Base-by-base conservation (phyloP, 37 sponge, comb jelly and placozoan genomes). In the Aphrocallistes beatrix region DNA sequence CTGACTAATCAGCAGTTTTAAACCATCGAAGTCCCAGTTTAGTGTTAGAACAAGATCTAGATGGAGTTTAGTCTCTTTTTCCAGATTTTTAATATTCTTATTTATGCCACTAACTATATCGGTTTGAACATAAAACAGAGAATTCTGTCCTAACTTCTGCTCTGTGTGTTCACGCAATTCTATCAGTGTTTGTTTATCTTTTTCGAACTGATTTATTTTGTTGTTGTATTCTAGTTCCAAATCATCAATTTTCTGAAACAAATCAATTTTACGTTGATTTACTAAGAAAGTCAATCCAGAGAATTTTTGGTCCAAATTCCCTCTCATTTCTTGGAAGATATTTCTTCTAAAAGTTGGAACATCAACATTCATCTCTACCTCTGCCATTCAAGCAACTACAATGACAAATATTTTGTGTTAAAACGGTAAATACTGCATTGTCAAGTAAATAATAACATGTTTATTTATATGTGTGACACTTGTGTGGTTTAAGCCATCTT, bases 301-400 rank as follows among this genome's bases (percentile, higher is more conserved):
- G 21, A 60, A 60, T 13, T 60, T 60, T 60, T 60, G 75, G 21
- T 60, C 21, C 75, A 60, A 60, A 25, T 60, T 28, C 8, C 28
- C n/a, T 60, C 75, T 60, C 75, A 60, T 60, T 60, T 60, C 75
- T 60, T 21, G 25, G 75, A 60, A 60, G n/a, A 60, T 60, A 60
- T 60, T n/a, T n/a, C n/a, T n/a, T n/a, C n/a, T n/a, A n/a, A n/a
- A n/a, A n/a, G n/a, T n/a, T n/a, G n/a, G n/a, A n/a, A n/a, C n/a
- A n/a, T n/a, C n/a, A n/a, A n/a, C n/a, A n/a, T n/a, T n/a, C n/a
- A n/a, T n/a, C n/a, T n/a, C n/a, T n/a, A n/a, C n/a, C n/a, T n/a
- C n/a, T n/a, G n/a, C n/a, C n/a, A n/a, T n/a, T n/a, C n/a, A n/a
- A n/a, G n/a, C n/a, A n/a, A n/a, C n/a, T n/a, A n/a, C n/a, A n/a